Base-by-base conservation (phyloP, 2,888 invertebrate species). In the Rapana venosa region DNA sequence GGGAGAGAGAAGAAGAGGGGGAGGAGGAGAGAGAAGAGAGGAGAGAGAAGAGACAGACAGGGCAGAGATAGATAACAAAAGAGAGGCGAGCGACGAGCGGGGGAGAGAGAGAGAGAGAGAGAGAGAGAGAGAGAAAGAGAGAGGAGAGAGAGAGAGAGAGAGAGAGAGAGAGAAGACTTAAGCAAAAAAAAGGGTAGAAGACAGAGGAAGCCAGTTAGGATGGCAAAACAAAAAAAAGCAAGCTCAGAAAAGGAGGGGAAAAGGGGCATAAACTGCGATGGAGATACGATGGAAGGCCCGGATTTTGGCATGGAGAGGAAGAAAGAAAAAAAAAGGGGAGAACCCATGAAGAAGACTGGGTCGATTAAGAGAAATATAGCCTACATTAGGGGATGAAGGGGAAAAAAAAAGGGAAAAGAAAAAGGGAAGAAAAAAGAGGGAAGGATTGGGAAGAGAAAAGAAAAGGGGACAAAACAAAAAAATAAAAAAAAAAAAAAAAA, bases 101-200 rank as follows among this genome's bases (percentile, higher is more conserved):
- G 83, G 61, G 81, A 90, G 74, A 84, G 35, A 87, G 89, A 79
- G 70, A 61, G 56, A 47, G n/a, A 66, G 70, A 85, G 47, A 85
- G 36, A 84, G 56, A 85, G 47, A 89, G 30, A 81, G 30, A 58
- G 32, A 87, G 87, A 70, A 32, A 70, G 32, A 87, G 61, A 87
- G 87, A 87, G n/a, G 74, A 74, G 22, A 74, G 74, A 74, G 22
- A 74, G 74, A 74, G 74, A 74, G 17, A 36, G 83, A 83, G 20
- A 83, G 83, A 47, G 20, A 83, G 83, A 83, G 36, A 83, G 79
- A 20, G 32, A 79, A 13, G 8, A 15, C 30, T 17, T 15, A 0
- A 79, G 32, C 30, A n/a, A 79, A 13, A 8, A 15, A 30, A 0
- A 35, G 15, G 32, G 32, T 13, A 15, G 32, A 22, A 83, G 17